Base-by-base conservation (phyloP, 1,140 invertebrate species). In the Bactericera cockerelli region DNA sequence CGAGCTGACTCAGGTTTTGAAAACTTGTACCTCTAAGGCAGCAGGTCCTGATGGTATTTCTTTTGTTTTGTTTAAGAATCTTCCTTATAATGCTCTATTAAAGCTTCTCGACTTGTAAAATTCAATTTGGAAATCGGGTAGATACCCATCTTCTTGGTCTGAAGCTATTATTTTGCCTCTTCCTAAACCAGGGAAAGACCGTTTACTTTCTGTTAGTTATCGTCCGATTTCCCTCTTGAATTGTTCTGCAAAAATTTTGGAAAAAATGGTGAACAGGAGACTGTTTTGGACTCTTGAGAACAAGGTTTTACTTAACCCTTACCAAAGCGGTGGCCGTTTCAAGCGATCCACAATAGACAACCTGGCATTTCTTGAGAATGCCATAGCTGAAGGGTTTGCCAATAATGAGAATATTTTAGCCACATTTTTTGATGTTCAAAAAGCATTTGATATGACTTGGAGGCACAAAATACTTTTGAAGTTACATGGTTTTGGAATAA, bases 391-490 rank as follows among this genome's bases (percentile, higher is more conserved):
- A 1, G 14, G 31, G 14, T 14, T 42, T 13, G 19, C 13, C 26
- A 13, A 16, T 4, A 56, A 57, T 16, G 24, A 57, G 36, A 22
- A 57, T 8, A 56, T 21, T 13, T 26, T 56, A 10, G 28, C 55
- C 0, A 16, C 56, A 19, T 31, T 33, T 2, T 22, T 61, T 1
- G 56, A 61, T 26, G 1, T 57, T 21, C n/a, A 36, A 57, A 61
- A 61, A 57, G 59, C 56, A 24, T 61, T 42, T 28, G 56, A 61
- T 21, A 56, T 39, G 25, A 24, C 49, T 19, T 57, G 39, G 59
- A 14, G 26, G 16, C 21, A 56, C 22, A 57, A 39, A 26, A 33
- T 61, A 1, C 24, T 61, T n/a, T 2, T 14, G 1, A 38, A 22
- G 3, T 26, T 54, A 19, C 14, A 13, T 16, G 10, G 13, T 19